A percentile compares a stretch with the other conserved stretches of the same genome.
These are phyloP conservation scores for Isaurus tuberculatus DNA, from an alignment of 92 coral and sea anemone species.

Conservation along the genomic window DNA sequence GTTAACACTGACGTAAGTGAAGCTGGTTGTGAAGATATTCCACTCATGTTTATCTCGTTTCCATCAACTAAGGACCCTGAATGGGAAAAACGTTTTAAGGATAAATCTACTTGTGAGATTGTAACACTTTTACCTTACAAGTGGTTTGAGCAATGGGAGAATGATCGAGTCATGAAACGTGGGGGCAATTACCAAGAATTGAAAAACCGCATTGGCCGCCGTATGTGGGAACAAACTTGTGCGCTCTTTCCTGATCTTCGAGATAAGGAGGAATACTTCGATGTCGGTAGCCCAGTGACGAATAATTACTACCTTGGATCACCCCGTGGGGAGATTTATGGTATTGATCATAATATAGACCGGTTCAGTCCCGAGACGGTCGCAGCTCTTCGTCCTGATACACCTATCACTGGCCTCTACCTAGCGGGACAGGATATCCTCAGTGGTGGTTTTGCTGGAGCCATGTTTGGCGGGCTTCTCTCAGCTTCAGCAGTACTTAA, in stretches of 20 bases:
- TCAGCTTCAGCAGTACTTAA: constrained; percentile 80
- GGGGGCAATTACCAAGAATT: constrained; percentile 89
- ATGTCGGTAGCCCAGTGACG: constrained; percentile 88
- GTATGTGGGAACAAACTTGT: constrained; percentile 95
- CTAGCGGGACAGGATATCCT: constrained; percentile 91
- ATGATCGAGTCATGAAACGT: constrained; percentile 91
- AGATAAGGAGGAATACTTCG: constrained; percentile 90
- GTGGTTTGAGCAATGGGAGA: constrained; percentile 94
- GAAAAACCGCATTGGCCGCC: constrained; percentile 88
- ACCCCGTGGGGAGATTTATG: constrained; percentile 92
- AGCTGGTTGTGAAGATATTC: constrained; percentile 85
- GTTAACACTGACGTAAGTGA: constrained; percentile 54
- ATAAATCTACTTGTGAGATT: constrained; percentile 86
- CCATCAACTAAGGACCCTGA: constrained; percentile 99
- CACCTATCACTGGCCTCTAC: constrained; percentile 84
- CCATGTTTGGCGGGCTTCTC: constrained; percentile 81
- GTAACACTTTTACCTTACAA: constrained; percentile 82
- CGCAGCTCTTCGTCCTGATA: constrained; percentile 83
- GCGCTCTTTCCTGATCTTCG: constrained; percentile 77
- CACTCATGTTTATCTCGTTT: constrained; percentile 87
- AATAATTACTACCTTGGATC: constrained; percentile 90
- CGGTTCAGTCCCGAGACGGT: constrained; percentile 81
- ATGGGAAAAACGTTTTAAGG: constrained; percentile 78
- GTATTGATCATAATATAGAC: constrained; percentile 89
- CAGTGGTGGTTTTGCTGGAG: constrained; percentile 87